These are phyloP conservation scores for Ramazzottius varieornatus DNA, from an alignment of 2,888 invertebrate species.

Conservation along the genomic window DNA sequence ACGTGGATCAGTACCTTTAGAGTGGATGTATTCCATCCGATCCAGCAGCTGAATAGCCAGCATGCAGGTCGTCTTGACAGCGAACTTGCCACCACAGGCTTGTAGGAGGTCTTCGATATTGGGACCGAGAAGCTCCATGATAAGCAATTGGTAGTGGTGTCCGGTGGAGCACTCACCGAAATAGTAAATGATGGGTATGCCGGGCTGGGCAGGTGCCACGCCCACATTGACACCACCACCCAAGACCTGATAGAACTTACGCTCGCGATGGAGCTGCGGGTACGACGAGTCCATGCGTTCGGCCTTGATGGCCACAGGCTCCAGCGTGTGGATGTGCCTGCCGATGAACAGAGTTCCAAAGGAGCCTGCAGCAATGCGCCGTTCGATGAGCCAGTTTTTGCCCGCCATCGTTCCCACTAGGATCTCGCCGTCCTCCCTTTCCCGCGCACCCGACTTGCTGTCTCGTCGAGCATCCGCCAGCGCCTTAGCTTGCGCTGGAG, in stretches of 20 bases:
- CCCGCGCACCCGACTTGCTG: neutral
- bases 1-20: no score
- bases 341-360: neutral
- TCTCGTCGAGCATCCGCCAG: neutral
- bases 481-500: no score
- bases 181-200: neutral
- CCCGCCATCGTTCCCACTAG: neutral
- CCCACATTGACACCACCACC: neutral
- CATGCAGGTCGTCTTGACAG: neutral
- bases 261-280: conserved; percentile 1
- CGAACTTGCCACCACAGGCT: neutral
- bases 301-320: neutral
- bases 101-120: neutral
- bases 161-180: neutral
- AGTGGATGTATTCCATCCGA: neutral
- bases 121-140: neutral
- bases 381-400: neutral
- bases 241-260: neutral
- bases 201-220: no score
- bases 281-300: neutral
- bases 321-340: neutral
- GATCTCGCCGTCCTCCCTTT: neutral
- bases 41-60: neutral
- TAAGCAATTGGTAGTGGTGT: neutral
- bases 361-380: neutral